phyloP scores from a whole-genome alignment of 1,140 invertebrate species.

The Drosophila eugracilis region DNA sequence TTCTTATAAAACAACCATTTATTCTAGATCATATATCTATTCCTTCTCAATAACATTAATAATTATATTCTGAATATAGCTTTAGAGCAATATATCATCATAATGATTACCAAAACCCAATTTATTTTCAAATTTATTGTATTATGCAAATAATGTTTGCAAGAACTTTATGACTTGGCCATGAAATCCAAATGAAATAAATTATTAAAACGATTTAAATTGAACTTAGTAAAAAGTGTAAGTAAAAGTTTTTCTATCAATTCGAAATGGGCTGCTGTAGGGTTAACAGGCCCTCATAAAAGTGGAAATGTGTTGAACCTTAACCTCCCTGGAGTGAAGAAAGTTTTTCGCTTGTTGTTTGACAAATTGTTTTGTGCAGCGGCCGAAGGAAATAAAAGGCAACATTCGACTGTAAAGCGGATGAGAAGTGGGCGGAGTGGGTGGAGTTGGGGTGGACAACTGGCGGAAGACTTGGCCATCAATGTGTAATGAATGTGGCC shows the following conservation, averaged over 20 bases:
- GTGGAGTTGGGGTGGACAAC: neutral
- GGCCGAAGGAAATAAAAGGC: constrained; percentile 44
- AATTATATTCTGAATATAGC: too few relatives aligned
- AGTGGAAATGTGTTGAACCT: constrained; percentile 29
- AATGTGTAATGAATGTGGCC: constrained; percentile 57
- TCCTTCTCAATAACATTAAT: too few relatives aligned
- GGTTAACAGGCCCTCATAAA: constrained; percentile 18
- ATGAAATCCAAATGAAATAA: neutral
- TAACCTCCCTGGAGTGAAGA: constrained; percentile 10
- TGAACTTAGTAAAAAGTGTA: too few relatives aligned
- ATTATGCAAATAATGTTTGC: neutral
- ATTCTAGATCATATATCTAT: too few relatives aligned
- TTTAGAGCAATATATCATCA: too few relatives aligned
- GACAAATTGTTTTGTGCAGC: constrained; percentile 68
- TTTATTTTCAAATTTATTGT: neutral
- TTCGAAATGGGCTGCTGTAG: neutral
- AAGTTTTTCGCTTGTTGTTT: constrained; percentile 64
- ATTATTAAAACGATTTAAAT: neutral
- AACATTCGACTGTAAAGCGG: constrained; percentile 24
- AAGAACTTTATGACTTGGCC: too few relatives aligned
- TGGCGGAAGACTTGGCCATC: constrained; percentile 22
- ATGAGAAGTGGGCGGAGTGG: neutral
- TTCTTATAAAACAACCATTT: too few relatives aligned
- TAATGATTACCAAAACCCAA: too few relatives aligned
- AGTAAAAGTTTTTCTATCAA: constrained; percentile 2